Percentiles rank a stretch among this genome's conserved stretches.
phyloP scores from a whole-genome alignment of 2,888 invertebrate genomes.

The Oligia latruncula region DNA sequence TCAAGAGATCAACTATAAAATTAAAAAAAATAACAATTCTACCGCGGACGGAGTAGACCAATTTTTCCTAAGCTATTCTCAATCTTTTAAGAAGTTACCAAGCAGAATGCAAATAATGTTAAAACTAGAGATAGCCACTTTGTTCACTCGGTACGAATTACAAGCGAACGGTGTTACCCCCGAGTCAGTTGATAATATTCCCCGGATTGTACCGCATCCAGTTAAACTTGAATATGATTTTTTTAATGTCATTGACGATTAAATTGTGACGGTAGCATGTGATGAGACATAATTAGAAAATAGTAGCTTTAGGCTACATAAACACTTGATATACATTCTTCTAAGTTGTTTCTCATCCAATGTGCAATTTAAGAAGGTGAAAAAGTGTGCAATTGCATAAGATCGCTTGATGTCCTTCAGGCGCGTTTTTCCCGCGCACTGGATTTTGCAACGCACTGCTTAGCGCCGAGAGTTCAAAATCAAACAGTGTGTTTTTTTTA shows the following conservation, averaged over 20 bases:
- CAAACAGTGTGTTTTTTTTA: too few relatives aligned
- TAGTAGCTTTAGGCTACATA: not conserved
- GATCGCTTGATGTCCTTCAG: not conserved
- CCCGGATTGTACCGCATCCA: constrained; percentile 32
- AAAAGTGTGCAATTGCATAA: not conserved
- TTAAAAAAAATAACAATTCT: not conserved
- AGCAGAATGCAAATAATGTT: constrained; percentile 61
- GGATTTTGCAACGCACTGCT: too few relatives aligned
- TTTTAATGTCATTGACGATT: constrained; percentile 29
- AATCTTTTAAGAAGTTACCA: constrained; percentile 59
- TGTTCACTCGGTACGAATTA: constrained; percentile 59
- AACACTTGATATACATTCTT: not conserved
- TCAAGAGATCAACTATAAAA: not conserved
- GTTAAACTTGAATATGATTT: constrained; percentile 50
- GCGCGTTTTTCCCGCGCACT: too few relatives aligned
- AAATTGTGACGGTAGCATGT: not conserved
- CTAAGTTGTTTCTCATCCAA: not conserved
- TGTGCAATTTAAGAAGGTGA: not conserved
- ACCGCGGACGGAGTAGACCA: constrained; percentile 46
- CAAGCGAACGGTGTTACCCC: constrained; percentile 39
- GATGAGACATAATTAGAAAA: not conserved
- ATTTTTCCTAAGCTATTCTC: constrained; percentile 60
- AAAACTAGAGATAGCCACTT: constrained; percentile 62
- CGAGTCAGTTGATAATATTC: constrained; percentile 36
- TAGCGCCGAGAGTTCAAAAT: too few relatives aligned